These are phyloP conservation scores for Catagonus wagneri DNA, from an alignment of 2,113 vertebrate genomes.

Conservation along the genomic window DNA sequence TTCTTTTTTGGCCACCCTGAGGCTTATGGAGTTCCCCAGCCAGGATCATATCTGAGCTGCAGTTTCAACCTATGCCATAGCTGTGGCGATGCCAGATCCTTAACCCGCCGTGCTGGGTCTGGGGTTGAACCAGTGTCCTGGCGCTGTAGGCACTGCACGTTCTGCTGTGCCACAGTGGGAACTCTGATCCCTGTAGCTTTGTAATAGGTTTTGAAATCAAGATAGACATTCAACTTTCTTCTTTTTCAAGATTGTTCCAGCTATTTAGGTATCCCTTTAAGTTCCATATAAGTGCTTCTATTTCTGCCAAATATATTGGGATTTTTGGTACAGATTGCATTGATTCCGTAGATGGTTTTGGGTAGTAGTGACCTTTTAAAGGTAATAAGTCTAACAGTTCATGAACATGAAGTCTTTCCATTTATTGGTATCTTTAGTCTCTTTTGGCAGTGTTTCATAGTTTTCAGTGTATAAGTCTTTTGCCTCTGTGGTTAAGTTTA, in stretches of 20 bases:
- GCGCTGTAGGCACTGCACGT: too few species aligned
- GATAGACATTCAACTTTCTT: neutral
- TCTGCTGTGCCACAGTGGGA: too few species aligned
- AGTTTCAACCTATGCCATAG: too few species aligned
- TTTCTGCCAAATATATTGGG: neutral
- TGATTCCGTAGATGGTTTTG: neutral
- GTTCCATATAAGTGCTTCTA: neutral
- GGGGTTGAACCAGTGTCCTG: too few species aligned
- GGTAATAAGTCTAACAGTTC: neutral
- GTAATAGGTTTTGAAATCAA: neutral
- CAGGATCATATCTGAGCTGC: too few species aligned
- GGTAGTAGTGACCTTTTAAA: neutral
- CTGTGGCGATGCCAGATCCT: too few species aligned
- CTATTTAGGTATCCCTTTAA: neutral
- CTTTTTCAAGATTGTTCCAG: constrained; percentile 13
- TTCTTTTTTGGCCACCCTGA: too few species aligned
- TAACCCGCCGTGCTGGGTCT: too few species aligned
- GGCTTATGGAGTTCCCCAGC: too few species aligned
- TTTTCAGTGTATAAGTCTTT: neutral
- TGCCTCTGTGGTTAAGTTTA: neutral
- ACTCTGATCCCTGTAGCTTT: neutral
- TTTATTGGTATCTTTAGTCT: neutral
- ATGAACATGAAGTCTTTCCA: neutral
- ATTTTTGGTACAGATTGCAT: neutral
- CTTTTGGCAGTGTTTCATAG: neutral